These are phyloP conservation scores for Eupithecia centaureata DNA, from an alignment of 2,888 invertebrate species.

Conservation along the genomic window DNA sequence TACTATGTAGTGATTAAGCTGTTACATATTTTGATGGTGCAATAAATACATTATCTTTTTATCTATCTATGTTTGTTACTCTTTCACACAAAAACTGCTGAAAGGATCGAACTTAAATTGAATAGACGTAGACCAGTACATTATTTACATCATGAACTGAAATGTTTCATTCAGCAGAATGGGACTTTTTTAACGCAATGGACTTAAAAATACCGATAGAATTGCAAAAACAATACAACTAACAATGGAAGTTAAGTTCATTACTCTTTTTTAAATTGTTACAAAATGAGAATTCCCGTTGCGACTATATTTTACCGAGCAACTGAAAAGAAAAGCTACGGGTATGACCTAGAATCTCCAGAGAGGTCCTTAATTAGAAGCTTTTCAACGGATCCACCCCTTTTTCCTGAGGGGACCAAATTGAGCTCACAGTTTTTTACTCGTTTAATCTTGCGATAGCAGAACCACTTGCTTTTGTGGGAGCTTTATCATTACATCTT, in stretches of 20 bases:
- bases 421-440: conserved; percentile 36
- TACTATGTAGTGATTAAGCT: too few species aligned
- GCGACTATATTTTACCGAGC: conserved; percentile 18
- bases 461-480: conserved; percentile 3
- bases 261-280: not conserved
- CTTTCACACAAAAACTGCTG: too few species aligned
- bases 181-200: not conserved
- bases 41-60: too few species aligned
- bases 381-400: conserved; percentile 41
- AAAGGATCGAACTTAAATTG: too few species aligned
- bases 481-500: not conserved
- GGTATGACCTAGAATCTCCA: conserved; percentile 37
- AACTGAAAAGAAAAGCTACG: conserved; percentile 36
- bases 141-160: too few species aligned
- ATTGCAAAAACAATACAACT: not conserved
- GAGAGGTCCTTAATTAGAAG: conserved; percentile 45
- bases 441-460: conserved; percentile 5
- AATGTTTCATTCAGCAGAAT: not conserved
- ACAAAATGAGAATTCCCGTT: conserved; percentile 20
- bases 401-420: conserved; percentile 34
- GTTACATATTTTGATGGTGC: too few species aligned
- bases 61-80: too few species aligned
- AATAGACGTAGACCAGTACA: too few species aligned
- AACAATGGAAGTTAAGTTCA: not conserved
- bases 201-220: not conserved